These are phyloP conservation scores for Gymnopithys bicolor DNA, from an alignment of 2,797 vertebrate species.

Conservation along the genomic window DNA sequence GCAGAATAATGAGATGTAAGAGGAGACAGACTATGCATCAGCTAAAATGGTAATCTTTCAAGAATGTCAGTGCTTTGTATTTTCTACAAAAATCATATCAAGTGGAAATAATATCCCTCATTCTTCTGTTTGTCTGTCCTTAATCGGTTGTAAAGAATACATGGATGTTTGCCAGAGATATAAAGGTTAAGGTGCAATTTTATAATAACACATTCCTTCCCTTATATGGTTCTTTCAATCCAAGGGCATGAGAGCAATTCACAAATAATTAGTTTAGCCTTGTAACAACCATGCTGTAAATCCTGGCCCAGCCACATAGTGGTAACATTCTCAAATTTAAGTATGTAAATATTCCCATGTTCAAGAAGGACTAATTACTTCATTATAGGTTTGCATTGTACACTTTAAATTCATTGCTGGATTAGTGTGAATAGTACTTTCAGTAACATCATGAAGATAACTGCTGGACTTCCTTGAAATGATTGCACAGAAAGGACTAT, in stretches of 20 bases:
- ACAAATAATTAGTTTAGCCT: slow-evolving; percentile 65
- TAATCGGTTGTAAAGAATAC: slow-evolving; percentile 56
- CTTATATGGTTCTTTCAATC: slow-evolving; percentile 45
- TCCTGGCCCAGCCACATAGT: background rate
- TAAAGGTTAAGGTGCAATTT: slow-evolving; percentile 62
- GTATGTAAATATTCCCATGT: slow-evolving; percentile 33
- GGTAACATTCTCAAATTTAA: slow-evolving; percentile 31
- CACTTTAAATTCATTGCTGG: background rate
- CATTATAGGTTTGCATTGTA: background rate
- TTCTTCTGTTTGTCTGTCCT: slow-evolving; percentile 43
- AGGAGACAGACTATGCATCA: background rate
- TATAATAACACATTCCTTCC: slow-evolving; percentile 59
- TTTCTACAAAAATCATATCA: slow-evolving; percentile 20
- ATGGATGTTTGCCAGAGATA: slow-evolving; percentile 60
- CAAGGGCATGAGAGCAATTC: slow-evolving; percentile 56
- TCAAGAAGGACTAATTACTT: background rate
- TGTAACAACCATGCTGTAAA: slow-evolving; percentile 24
- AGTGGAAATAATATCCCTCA: slow-evolving; percentile 48
- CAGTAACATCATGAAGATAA: background rate
- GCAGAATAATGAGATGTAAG: background rate
- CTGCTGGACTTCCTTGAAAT: background rate
- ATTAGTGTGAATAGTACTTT: background rate
- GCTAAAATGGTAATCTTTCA: slow-evolving; percentile 29
- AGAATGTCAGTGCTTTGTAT: slow-evolving; percentile 8
- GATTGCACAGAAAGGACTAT: background rate